Evolutionary conservation across 2,113 vertebrate genomes (phyloP).

Genomic region (Hemiprocne comata): DNA sequence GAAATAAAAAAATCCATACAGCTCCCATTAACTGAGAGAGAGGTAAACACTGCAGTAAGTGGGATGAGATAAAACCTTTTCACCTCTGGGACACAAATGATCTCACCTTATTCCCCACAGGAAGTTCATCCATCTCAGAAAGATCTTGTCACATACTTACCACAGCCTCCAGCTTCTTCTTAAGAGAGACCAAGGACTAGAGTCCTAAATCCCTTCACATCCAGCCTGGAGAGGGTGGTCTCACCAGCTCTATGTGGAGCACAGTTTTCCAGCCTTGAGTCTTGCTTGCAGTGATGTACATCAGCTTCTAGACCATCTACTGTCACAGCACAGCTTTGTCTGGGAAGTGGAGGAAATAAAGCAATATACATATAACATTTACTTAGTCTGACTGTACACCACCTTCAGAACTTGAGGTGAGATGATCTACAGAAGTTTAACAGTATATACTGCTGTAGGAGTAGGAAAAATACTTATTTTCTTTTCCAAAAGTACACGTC

Average conservation of each 20-base stretch:
- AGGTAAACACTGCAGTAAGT: neutral
- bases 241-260: neutral
- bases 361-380: neutral
- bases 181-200: neutral
- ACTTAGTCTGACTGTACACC: neutral
- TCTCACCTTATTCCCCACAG: neutral
- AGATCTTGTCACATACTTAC: neutral
- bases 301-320: neutral
- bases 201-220: neutral
- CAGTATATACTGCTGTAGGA: neutral
- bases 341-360: neutral
- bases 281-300: neutral
- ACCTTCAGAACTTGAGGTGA: neutral
- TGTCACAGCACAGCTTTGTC: neutral
- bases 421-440: neutral
- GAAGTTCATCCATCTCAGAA: neutral
- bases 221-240: neutral
- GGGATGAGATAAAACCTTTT: slow-evolving; percentile 28
- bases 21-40: neutral
- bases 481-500: neutral
- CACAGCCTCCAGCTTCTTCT: neutral
- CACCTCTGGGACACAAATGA: slow-evolving; percentile 42
- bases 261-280: neutral
- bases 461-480: neutral
- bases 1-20: slow-evolving; percentile 34